phyloP scores from a whole-genome alignment of 1,140 invertebrate species.

The Thereuonema tuberculata region DNA sequence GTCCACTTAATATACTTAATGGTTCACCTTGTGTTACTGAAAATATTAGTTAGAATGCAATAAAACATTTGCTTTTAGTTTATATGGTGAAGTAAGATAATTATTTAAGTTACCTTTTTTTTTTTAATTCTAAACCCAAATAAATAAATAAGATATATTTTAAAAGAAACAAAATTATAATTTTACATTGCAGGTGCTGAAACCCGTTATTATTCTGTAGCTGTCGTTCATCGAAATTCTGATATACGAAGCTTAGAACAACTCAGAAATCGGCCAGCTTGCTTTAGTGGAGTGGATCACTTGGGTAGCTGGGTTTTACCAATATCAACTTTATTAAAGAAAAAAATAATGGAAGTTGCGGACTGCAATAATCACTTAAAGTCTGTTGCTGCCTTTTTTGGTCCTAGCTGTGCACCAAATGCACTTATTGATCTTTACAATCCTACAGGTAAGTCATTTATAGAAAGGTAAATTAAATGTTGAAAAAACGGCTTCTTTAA shows the following conservation, averaged over 20 bases:
- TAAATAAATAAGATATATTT: too few species aligned
- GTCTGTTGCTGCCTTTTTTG: constrained; percentile 77
- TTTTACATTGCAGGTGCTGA: constrained; percentile 17
- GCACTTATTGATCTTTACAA: constrained; percentile 84
- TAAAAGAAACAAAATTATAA: too few species aligned
- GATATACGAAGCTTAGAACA: constrained; percentile 45
- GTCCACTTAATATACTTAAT: too few species aligned
- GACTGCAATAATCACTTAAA: constrained; percentile 91
- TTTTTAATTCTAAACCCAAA: too few species aligned
- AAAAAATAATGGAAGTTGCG: not conserved
- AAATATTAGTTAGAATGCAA: too few species aligned
- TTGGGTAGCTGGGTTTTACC: constrained; percentile 89
- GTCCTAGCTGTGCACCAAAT: constrained; percentile 82
- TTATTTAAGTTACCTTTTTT: too few species aligned
- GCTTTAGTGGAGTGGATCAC: constrained; percentile 80
- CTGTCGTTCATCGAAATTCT: constrained; percentile 57
- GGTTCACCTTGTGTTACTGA: too few species aligned
- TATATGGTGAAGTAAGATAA: too few species aligned
- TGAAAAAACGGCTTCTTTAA: too few species aligned
- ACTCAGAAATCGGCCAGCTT: constrained; percentile 61
- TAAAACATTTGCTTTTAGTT: too few species aligned
- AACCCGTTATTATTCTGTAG: constrained; percentile 53
- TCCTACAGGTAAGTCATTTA: constrained; percentile 57
- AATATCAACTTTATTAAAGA: constrained; percentile 31
- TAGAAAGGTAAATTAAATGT: not conserved